Evolutionary conservation across 1,140 invertebrate species (phyloP).

Genomic region (Episyrphus balteatus): DNA sequence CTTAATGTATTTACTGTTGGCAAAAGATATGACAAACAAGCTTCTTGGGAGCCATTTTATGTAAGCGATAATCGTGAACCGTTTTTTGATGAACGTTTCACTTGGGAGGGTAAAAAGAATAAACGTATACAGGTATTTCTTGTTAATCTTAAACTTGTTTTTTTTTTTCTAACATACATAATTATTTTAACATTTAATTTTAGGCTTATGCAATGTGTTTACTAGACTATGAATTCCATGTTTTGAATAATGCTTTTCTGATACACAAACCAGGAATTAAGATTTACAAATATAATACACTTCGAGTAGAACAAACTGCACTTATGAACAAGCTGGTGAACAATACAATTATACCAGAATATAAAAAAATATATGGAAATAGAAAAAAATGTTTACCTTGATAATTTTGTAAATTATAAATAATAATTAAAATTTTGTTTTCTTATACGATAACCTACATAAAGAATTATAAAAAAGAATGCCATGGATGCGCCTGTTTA

Average conservation of each 20-base stretch:
- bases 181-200: not conserved
- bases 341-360: conserved; percentile 24
- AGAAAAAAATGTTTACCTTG: too few relatives aligned
- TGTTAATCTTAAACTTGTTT: too few relatives aligned
- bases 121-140: conserved; percentile 78
- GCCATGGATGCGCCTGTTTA: too few relatives aligned
- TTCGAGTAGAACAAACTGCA: conserved; percentile 11
- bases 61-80: conserved; percentile 78
- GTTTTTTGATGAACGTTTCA: conserved; percentile 73
- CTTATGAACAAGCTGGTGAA: conserved; percentile 26
- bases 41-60: conserved; percentile 82
- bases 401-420: too few relatives aligned
- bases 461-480: too few relatives aligned
- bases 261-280: conserved; percentile 36
- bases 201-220: conserved; percentile 36
- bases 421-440: too few relatives aligned
- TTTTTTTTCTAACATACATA: too few relatives aligned
- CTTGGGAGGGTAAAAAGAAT: conserved; percentile 80
- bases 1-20: conserved; percentile 68
- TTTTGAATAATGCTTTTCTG: conserved; percentile 33
- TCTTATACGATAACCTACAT: too few relatives aligned
- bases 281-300: not conserved
- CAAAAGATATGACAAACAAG: conserved; percentile 57
- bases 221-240: conserved; percentile 32
- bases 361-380: conserved; percentile 22